Evolutionary conservation across 2,113 vertebrate genomes (phyloP).

Genomic region (Pachycephala philippinensis): DNA sequence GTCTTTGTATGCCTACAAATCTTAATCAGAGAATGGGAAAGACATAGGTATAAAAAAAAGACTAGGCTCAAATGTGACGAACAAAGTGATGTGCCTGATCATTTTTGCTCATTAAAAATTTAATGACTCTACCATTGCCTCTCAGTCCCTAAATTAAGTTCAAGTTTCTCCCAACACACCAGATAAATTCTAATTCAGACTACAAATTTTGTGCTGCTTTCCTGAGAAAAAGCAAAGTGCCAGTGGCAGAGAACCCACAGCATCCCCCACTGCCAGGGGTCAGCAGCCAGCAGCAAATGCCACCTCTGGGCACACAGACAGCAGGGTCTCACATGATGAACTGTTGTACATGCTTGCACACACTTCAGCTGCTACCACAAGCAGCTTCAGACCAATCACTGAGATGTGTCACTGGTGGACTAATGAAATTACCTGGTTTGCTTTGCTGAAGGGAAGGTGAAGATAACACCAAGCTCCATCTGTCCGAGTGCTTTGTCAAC

Average conservation of each 20-base stretch:
- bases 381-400: neutral
- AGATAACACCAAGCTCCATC: neutral
- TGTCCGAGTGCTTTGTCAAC: neutral
- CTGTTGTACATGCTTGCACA: accelerated
- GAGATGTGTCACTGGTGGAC: neutral
- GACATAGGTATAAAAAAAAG: neutral
- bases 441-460: neutral
- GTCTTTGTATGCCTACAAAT: neutral
- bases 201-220: neutral
- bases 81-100: neutral
- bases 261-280: no score
- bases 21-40: neutral
- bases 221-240: accelerated
- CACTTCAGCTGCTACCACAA: neutral
- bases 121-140: neutral
- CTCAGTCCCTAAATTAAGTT: neutral
- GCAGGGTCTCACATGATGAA: accelerated
- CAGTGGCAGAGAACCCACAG: accelerated
- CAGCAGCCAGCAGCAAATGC: neutral
- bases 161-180: neutral
- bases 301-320: accelerated
- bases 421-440: neutral
- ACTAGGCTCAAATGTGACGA: neutral
- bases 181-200: neutral
- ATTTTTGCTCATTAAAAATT: neutral